Conservation (phyloP, 2,888 invertebrate genomes). For the Balanococcus diminutus region DNA sequence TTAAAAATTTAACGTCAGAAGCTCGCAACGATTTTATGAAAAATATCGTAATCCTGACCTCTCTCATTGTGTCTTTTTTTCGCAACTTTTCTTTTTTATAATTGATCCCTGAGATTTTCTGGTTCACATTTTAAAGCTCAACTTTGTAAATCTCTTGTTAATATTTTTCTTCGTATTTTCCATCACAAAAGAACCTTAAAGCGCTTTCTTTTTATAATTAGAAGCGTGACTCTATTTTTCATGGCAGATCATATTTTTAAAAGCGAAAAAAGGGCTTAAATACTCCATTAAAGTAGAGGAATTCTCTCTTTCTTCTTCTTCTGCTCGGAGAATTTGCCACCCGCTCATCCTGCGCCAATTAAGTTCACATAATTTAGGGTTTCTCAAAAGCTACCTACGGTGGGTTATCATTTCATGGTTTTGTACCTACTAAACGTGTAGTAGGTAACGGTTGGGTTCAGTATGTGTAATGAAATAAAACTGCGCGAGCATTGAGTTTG, state of each 20-base stretch:
- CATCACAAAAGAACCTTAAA: constrained; percentile 55
- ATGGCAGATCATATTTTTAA: constrained; percentile 58
- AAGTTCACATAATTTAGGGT: constrained; percentile 49
- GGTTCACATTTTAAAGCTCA: constrained; percentile 52
- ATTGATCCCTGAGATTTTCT: constrained; percentile 49
- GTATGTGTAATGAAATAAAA: too few relatives aligned
- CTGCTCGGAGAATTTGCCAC: constrained; percentile 44
- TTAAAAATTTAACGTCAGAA: constrained; percentile 38
- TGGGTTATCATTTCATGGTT: background rate
- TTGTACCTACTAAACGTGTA: too few relatives aligned
- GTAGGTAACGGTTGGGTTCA: too few relatives aligned
- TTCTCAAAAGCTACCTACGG: constrained; percentile 47
- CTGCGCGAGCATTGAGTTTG: too few relatives aligned
- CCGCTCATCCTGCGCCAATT: constrained; percentile 51
- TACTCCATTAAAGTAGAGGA: constrained; percentile 52
- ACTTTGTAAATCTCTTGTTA: constrained; percentile 54
- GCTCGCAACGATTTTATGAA: constrained; percentile 29
- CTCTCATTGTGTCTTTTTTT: constrained; percentile 33
- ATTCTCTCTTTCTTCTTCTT: constrained; percentile 24
- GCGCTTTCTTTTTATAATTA: constrained; percentile 57
- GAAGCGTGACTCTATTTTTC: constrained; percentile 59
- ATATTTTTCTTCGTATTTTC: constrained; percentile 54
- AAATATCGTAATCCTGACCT: constrained; percentile 49
- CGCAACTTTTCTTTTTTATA: constrained; percentile 25
- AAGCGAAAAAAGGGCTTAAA: constrained; percentile 55